A percentile compares a stretch with the other conserved stretches of the same genome.
These are phyloP conservation scores for Polyergus mexicanus DNA, from an alignment of 1,140 invertebrate species.

Conservation along the genomic window DNA sequence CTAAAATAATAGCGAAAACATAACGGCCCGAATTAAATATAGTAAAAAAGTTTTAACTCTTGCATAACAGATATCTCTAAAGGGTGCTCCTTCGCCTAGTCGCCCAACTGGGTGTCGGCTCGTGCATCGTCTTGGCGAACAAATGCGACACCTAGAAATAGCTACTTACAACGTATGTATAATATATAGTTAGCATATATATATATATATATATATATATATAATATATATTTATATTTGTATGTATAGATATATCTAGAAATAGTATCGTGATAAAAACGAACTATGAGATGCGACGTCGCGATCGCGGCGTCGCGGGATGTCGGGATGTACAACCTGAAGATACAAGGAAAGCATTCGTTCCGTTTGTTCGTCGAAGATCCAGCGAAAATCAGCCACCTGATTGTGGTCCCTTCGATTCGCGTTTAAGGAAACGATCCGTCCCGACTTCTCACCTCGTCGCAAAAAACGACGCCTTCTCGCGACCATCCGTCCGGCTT, in stretches of 20 bases:
- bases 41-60: neutral
- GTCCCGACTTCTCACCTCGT: conserved; percentile 44
- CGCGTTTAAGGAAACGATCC: conserved; percentile 45
- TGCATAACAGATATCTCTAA: too few relatives aligned
- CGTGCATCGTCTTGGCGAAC: conserved; percentile 74
- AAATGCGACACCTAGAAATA: conserved; percentile 77
- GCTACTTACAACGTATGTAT: conserved; percentile 77
- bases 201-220: conserved; percentile 68
- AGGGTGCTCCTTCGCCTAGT: conserved; percentile 2
- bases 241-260: conserved; percentile 73
- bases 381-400: neutral
- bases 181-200: conserved; percentile 63
- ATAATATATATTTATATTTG: conserved; percentile 68
- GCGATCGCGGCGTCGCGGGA: conserved; percentile 57
- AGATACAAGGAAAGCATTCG: neutral
- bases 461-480: conserved; percentile 69
- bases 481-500: conserved; percentile 83
- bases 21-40: neutral
- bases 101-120: conserved; percentile 65
- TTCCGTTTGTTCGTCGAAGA: neutral
- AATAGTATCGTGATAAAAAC: conserved; percentile 84
- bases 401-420: conserved; percentile 16
- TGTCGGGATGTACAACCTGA: conserved; percentile 38
- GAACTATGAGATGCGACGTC: conserved; percentile 80
- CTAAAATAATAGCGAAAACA: neutral